These are phyloP conservation scores for Myiozetetes cayanensis DNA, from an alignment of 2,113 vertebrate species.

Conservation along the genomic window DNA sequence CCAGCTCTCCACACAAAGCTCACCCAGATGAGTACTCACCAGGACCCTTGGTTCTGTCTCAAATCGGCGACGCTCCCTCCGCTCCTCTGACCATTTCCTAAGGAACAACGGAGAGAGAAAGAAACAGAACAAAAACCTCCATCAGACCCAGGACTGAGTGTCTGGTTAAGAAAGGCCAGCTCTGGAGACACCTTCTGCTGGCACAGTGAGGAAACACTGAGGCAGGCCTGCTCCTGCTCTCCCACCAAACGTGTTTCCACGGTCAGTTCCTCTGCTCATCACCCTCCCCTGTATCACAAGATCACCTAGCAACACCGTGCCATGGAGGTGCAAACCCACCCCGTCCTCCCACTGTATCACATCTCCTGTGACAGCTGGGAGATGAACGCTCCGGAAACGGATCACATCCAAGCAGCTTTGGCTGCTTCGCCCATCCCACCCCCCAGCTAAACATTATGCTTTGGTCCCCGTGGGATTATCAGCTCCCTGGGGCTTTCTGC, in stretches of 20 bases:
- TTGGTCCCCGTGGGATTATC: neutral
- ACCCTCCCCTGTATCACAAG: conserved; percentile 29
- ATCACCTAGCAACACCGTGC: conserved; percentile 61
- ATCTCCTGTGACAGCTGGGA: conserved; percentile 68
- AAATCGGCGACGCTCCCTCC: conserved; percentile 22
- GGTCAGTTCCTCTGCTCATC: neutral
- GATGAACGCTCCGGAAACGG: conserved; percentile 39
- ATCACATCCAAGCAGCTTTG: neutral
- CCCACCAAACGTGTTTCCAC: accelerated
- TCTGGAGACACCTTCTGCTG: neutral
- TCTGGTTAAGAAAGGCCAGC: neutral
- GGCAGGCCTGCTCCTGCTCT: neutral
- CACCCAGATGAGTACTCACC: conserved; percentile 41
- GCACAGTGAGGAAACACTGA: accelerated
- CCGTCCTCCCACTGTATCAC: conserved; percentile 26
- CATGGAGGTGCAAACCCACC: conserved; percentile 49
- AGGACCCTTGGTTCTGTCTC: conserved; percentile 32
- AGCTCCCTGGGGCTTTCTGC: accelerated
- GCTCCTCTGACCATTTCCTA: conserved; percentile 67
- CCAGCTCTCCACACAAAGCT: neutral
- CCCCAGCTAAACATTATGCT: neutral
- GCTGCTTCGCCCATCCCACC: neutral
- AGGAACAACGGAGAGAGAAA: neutral
- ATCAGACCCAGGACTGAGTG: conserved; percentile 30
- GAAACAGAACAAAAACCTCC: neutral